Percentiles rank a stretch among this genome's conserved stretches.
Conservation (phyloP, 2,888 invertebrate species). For the Leucozona laternaria region DNA sequence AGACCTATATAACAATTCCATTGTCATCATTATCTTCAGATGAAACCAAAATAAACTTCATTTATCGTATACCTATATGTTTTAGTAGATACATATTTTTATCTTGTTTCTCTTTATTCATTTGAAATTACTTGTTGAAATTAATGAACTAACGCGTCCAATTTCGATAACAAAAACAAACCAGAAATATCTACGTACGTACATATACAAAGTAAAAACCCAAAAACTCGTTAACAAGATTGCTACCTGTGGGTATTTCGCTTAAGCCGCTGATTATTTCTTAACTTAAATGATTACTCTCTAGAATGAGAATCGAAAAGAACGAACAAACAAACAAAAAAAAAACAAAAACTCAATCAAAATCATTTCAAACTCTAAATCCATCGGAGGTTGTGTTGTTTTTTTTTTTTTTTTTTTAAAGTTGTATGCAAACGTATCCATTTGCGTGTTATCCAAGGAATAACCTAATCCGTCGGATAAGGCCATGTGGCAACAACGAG, state of each 20-base stretch:
- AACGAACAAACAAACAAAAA: conserved; percentile 2
- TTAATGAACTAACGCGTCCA: conserved; percentile 58
- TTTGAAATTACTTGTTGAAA: conserved; percentile 45
- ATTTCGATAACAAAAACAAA: conserved; percentile 44
- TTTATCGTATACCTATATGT: too few relatives aligned
- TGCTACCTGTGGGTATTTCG: conserved; percentile 33
- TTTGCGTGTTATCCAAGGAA: conserved; percentile 46
- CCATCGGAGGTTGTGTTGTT: background rate
- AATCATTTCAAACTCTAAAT: conserved; percentile 25
- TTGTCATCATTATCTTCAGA: conserved; percentile 24
- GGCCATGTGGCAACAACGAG: background rate
- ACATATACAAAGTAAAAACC: background rate
- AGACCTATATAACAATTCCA: background rate
- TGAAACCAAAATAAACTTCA: background rate
- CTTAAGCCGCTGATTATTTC: conserved; percentile 43
- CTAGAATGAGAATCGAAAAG: conserved; percentile 7
- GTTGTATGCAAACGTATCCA: conserved; percentile 10
- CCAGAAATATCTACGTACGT: background rate
- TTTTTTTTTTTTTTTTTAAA: background rate
- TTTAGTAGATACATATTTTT: conserved; percentile 1
- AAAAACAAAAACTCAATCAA: conserved; percentile 4
- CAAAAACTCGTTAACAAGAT: conserved; percentile 56
- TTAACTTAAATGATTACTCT: conserved; percentile 39
- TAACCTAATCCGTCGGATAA: conserved; percentile 24
- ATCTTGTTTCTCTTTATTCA: conserved; percentile 44